Base-by-base conservation (phyloP, 2,113 vertebrate species). In the Trematomus loennbergii region DNA sequence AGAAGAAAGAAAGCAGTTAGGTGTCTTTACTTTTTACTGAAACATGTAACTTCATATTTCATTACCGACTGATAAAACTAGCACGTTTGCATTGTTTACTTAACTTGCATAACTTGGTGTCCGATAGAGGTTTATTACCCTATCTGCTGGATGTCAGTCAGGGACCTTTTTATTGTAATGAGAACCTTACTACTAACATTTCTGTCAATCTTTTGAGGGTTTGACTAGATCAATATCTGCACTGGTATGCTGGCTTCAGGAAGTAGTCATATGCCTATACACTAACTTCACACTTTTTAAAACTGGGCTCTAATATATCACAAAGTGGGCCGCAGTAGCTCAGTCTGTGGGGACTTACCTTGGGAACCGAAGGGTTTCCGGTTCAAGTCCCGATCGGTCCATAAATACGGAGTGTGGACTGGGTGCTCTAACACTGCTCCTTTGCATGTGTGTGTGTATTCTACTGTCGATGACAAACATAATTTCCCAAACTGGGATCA, bases 21-120 rank as follows among this genome's bases (percentile, higher is more conserved):
- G 36, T 57, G 20, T 7, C n/a, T 48, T 36, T 80, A 71, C 67
- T 69, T 63, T 50, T 45, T 55, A 17, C 6, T 72, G 20, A 16
- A 45, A 43, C 0, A 3, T 53, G 16, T 48, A 57, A 57, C 13
- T n/a, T 63, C n/a, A 15, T 33, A 13, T 3, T 33, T 16, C 3
- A 33, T 3, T 62, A 1, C 48, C 20, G 22, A 20, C 20, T 1
- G 11, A 50, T 13, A 69, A 52, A 40, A 18, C 1, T 10, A 50
- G 25, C 29, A 50, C 6, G 22, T 16, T 25, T 6, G 0, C 16
- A 9, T 20, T 9, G 13, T 22, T 40, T 9, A 29, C 22, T 25
- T 22, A n/a, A 40, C 6, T 2, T 2, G 12, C 45, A 20, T n/a
- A 33, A 40, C 12, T 8, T 58, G 10, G 12, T 65, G 52, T 12